A percentile compares a stretch with the other conserved stretches of the same genome.
phyloP scores from a whole-genome alignment of 2,797 vertebrate genomes.

The Leucoraja ocellata region DNA sequence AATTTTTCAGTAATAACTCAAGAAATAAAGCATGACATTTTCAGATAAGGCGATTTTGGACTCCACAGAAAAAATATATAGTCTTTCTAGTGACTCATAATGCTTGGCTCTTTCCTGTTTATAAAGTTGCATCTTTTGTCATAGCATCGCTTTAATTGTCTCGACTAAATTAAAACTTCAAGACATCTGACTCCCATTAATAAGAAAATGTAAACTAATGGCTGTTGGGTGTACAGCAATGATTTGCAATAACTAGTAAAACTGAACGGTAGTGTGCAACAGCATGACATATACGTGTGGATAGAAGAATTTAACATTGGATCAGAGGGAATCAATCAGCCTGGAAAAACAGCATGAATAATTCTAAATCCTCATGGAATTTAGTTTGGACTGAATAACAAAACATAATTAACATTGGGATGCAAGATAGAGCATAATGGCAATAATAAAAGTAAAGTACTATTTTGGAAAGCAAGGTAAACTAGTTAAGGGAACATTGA shows the following conservation, averaged over 20 bases:
- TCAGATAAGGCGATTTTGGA: too few species aligned
- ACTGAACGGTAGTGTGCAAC: background rate
- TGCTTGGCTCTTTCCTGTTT: background rate
- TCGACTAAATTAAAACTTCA: background rate
- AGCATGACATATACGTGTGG: background rate
- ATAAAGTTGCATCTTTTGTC: background rate
- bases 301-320: background rate
- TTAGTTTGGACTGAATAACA: too few species aligned
- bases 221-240: background rate
- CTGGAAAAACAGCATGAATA: background rate
- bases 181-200: background rate
- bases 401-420: too few species aligned
- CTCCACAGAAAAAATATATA: too few species aligned
- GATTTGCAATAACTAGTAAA: background rate
- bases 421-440: too few species aligned
- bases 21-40: too few species aligned
- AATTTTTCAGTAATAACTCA: too few species aligned
- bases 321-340: background rate
- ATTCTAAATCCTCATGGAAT: background rate
- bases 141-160: background rate
- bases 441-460: too few species aligned
- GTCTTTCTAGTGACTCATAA: background rate
- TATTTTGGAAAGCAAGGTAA: too few species aligned
- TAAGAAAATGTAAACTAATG: background rate
- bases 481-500: too few species aligned